A percentile compares a stretch with the other conserved stretches of the same genome.
Conservation (phyloP, 2,113 vertebrate genomes). For the Rhegmatorhina hoffmannsi region DNA sequence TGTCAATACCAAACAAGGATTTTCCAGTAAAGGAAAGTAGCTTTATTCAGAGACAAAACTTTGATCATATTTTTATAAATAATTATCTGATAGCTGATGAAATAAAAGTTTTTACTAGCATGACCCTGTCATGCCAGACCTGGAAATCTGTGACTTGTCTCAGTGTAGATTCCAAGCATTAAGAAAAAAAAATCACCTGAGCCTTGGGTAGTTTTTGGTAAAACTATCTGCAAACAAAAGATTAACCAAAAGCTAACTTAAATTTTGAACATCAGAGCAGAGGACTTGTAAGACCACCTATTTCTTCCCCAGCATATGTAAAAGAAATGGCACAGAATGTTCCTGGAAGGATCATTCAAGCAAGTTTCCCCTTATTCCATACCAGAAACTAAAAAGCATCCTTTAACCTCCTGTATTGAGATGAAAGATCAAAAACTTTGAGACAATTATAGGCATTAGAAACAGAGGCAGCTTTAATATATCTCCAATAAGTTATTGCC, state of each 20-base stretch:
- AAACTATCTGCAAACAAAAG: background rate
- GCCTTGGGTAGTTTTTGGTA: background rate
- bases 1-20: background rate
- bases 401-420: background rate
- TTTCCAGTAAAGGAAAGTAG: background rate
- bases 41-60: background rate
- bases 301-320: background rate
- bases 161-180: background rate
- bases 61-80: background rate
- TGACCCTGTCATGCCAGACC: background rate
- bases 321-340: background rate
- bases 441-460: background rate
- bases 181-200: background rate
- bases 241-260: background rate
- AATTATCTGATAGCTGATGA: background rate
- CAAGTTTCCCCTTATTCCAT: background rate
- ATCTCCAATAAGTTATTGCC: background rate
- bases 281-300: background rate
- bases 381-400: background rate
- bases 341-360: background rate
- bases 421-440: background rate
- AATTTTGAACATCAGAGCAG: background rate
- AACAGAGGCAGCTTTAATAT: background rate
- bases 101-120: background rate
- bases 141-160: background rate